Evolutionary conservation across 2,113 vertebrate genomes (phyloP).

Genomic region (Antigone vipio): DNA sequence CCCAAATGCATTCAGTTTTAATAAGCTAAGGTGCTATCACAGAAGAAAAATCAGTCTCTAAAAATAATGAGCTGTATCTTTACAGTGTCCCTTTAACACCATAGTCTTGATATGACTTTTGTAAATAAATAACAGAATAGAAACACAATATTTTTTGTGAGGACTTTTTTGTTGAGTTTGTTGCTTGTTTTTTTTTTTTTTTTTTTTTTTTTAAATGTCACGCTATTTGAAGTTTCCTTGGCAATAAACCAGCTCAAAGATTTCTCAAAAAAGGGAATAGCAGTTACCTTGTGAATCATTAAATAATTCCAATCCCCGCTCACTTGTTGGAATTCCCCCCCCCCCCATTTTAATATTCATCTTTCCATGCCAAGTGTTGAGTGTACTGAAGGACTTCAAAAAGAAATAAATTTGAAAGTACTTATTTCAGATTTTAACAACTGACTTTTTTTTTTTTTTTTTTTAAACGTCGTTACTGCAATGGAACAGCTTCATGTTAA

Average conservation of each 20-base stretch:
- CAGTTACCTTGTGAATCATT: not conserved
- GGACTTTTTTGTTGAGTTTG: not conserved
- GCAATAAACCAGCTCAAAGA: constrained; percentile 13
- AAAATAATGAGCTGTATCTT: constrained; percentile 55
- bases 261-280: not conserved
- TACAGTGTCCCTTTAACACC: constrained; percentile 66
- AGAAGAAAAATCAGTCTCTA: constrained; percentile 64
- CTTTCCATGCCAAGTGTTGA: too few species aligned
- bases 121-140: constrained; percentile 59
- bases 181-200: not conserved
- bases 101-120: constrained; percentile 59
- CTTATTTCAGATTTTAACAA: too few species aligned
- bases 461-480: constrained; percentile 24
- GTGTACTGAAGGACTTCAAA: too few species aligned
- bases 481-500: constrained; percentile 57
- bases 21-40: constrained; percentile 66
- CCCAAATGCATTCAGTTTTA: constrained; percentile 53
- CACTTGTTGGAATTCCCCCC: not conserved
- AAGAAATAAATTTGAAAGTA: too few species aligned
- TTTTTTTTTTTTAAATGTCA: not conserved
- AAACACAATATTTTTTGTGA: constrained; percentile 14
- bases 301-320: constrained; percentile 3
- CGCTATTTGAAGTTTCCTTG: constrained; percentile 48
- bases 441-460: too few species aligned
- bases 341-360: too few species aligned